A percentile compares a stretch with the other conserved stretches of the same genome.
These are phyloP conservation scores for Vanessa cardui DNA, from an alignment of 2,888 invertebrate species.

Conservation along the genomic window DNA sequence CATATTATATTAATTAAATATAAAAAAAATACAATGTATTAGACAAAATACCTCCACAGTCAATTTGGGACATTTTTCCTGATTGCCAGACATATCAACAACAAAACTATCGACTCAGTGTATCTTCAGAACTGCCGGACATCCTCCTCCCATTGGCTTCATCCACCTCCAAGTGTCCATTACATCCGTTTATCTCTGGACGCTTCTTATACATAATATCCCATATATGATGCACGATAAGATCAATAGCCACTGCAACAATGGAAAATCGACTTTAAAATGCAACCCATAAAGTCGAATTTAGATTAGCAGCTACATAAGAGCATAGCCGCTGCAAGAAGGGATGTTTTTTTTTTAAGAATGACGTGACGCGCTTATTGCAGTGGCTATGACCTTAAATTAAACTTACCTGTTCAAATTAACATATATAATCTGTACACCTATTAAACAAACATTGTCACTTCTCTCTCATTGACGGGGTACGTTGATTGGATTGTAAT, in stretches of 20 bases:
- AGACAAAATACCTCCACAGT: not conserved
- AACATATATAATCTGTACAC: not conserved
- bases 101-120: conserved; percentile 73
- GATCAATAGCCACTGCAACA: conserved; percentile 99
- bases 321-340: conserved; percentile 83
- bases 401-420: conserved; percentile 55
- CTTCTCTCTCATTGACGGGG: not conserved
- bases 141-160: conserved; percentile 61
- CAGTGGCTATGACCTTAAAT: conserved; percentile 79
- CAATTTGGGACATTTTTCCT: not conserved
- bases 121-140: conserved; percentile 78
- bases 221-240: conserved; percentile 99
- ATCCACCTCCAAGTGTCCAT: conserved; percentile 65
- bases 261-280: conserved; percentile 74
- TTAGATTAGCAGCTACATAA: conserved; percentile 69
- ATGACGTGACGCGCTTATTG: conserved; percentile 57
- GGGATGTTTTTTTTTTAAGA: conserved; percentile 22
- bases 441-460: not conserved
- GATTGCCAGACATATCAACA: not conserved
- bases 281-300: conserved; percentile 39
- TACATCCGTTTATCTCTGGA: conserved; percentile 65
- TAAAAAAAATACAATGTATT: not conserved
- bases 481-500: not conserved
- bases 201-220: conserved; percentile 91
- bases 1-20: not conserved